These are phyloP conservation scores for Cryptoprocta ferox DNA, from an alignment of 2,797 vertebrate species.

Conservation along the genomic window DNA sequence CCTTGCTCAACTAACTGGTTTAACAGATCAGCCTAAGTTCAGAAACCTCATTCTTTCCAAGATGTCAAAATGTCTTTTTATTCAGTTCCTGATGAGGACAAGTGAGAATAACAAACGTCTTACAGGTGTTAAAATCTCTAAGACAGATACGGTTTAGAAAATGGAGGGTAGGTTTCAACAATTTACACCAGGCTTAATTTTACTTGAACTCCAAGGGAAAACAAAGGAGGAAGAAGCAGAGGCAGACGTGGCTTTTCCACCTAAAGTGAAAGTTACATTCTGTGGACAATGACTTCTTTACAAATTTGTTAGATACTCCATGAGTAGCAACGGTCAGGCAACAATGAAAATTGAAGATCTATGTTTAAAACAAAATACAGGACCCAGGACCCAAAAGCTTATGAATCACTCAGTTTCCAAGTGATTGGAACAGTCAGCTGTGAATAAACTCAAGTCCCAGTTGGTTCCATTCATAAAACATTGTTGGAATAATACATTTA, in stretches of 20 bases:
- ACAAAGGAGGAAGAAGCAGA: neutral
- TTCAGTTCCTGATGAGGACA: neutral
- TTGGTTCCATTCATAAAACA: neutral
- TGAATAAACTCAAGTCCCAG: neutral
- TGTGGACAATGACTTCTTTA: neutral
- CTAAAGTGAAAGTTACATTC: neutral
- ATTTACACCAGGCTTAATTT: neutral
- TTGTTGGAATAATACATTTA: neutral
- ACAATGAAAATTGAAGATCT: neutral
- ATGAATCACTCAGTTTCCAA: neutral
- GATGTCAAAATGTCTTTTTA: slow-evolving; percentile 30
- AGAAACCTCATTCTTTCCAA: neutral
- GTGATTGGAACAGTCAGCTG: neutral
- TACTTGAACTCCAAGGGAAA: neutral
- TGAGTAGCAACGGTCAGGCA: neutral
- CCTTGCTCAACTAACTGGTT: slow-evolving; percentile 52
- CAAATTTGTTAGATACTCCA: neutral
- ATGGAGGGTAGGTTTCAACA: neutral
- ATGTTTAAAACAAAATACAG: neutral
- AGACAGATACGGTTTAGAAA: neutral
- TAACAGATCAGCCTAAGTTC: slow-evolving; percentile 47
- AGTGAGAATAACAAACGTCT: neutral
- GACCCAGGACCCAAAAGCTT: neutral
- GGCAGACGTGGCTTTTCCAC: neutral
- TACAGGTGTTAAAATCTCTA: neutral